phyloP scores from a whole-genome alignment of 2,113 vertebrate species.

The Alexandromys fortis region DNA sequence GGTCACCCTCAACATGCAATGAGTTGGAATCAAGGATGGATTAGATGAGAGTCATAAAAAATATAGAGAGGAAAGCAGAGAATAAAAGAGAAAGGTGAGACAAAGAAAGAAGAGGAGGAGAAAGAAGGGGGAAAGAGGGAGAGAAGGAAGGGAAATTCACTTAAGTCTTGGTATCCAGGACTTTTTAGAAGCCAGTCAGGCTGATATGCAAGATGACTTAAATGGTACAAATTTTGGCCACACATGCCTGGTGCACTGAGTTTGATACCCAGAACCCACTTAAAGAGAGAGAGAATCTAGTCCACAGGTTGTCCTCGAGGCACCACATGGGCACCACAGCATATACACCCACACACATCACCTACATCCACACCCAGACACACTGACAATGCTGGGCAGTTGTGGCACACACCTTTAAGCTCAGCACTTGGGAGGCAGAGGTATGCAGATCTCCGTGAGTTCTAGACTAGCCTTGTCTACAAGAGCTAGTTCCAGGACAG shows the following conservation, averaged over 20 bases:
- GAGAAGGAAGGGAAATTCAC: not conserved
- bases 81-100: not conserved
- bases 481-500: no score
- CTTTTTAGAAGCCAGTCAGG: not conserved
- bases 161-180: not conserved
- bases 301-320: not conserved
- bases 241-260: not conserved
- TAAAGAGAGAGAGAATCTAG: not conserved
- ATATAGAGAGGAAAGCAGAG: not conserved
- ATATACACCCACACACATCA: not conserved
- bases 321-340: not conserved
- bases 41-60: not conserved
- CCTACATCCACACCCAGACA: not conserved
- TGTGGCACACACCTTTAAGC: not conserved
- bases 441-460: not conserved
- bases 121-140: not conserved
- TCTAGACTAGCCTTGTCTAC: not conserved
- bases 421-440: not conserved
- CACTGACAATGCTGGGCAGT: not conserved
- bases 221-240: not conserved
- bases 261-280: not conserved
- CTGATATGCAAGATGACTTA: not conserved
- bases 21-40: not conserved
- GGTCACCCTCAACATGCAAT: not conserved
- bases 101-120: no score